These are phyloP conservation scores for Limnephilus auricula DNA, from an alignment of 2,888 invertebrate species.

Conservation along the genomic window DNA sequence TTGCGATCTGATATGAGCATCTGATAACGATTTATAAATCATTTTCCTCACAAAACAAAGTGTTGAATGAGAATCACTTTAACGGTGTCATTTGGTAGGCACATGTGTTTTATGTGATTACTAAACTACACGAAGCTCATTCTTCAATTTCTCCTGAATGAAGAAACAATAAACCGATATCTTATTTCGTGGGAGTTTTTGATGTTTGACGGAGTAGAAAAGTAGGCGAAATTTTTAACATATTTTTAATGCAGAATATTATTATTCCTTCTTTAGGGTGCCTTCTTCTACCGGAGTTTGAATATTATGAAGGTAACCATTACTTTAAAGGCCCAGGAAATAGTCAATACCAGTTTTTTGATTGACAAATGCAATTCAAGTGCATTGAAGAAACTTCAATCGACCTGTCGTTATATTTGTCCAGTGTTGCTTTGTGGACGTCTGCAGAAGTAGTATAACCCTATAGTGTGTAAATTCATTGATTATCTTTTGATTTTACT, in stretches of 20 bases:
- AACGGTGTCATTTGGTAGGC: background rate
- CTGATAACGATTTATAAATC: background rate
- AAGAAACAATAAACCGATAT: background rate
- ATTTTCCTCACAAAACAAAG: background rate
- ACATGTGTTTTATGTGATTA: background rate
- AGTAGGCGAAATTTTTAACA: no score
- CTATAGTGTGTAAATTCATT: no score
- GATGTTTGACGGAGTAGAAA: background rate
- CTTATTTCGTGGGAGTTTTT: background rate
- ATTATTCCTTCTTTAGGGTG: background rate
- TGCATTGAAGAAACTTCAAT: no score
- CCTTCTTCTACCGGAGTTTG: background rate
- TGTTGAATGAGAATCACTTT: background rate
- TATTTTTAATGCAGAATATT: background rate
- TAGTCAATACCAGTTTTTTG: no score
- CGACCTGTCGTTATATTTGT: no score
- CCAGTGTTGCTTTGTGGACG: no score
- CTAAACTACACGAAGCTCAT: background rate
- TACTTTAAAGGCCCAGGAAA: no score
- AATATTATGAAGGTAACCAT: background rate
- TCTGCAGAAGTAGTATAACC: no score
- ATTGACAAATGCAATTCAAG: no score
- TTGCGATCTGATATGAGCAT: background rate
- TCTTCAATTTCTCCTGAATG: background rate
- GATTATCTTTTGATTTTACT: no score